Percentiles rank a stretch among this genome's conserved stretches.
phyloP scores from a whole-genome alignment of 2,797 vertebrate species.

The Nannoperca obscura region DNA sequence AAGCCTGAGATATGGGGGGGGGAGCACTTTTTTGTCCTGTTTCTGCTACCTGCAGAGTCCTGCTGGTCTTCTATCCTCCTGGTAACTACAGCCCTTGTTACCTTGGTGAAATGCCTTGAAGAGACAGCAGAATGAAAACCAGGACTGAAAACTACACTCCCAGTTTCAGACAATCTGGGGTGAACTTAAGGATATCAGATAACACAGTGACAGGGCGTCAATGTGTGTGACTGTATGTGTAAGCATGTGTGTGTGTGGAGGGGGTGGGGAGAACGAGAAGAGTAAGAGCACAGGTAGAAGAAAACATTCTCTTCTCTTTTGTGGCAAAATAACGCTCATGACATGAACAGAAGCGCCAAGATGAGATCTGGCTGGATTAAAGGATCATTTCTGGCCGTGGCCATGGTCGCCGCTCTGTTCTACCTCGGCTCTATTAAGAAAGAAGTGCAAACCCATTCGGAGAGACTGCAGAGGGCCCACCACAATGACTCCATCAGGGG shows the following conservation, averaged over 20 bases:
- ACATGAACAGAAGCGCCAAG: slow-evolving; percentile 10
- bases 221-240: neutral
- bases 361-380: slow-evolving; percentile 66
- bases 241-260: neutral
- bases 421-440: slow-evolving; percentile 64
- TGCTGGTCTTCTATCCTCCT: slow-evolving; percentile 20
- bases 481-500: slow-evolving; percentile 60
- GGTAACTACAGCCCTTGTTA: slow-evolving; percentile 14
- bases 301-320: neutral
- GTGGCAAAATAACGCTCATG: neutral
- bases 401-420: slow-evolving; percentile 2
- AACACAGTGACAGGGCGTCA: neutral
- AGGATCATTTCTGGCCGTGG: neutral
- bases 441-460: slow-evolving; percentile 51
- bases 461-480: slow-evolving; percentile 52
- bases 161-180: neutral
- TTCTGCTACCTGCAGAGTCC: neutral
- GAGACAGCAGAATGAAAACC: neutral
- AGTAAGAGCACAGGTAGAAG: slow-evolving; percentile 1
- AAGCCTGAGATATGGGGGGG: too few species aligned
- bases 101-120: slow-evolving; percentile 3
- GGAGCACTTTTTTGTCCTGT: neutral
- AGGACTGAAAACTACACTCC: neutral
- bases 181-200: neutral
- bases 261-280: slow-evolving; percentile 7